These are phyloP conservation scores for Procambarus clarkii DNA, from an alignment of 1,140 invertebrate genomes.

Conservation along the genomic window DNA sequence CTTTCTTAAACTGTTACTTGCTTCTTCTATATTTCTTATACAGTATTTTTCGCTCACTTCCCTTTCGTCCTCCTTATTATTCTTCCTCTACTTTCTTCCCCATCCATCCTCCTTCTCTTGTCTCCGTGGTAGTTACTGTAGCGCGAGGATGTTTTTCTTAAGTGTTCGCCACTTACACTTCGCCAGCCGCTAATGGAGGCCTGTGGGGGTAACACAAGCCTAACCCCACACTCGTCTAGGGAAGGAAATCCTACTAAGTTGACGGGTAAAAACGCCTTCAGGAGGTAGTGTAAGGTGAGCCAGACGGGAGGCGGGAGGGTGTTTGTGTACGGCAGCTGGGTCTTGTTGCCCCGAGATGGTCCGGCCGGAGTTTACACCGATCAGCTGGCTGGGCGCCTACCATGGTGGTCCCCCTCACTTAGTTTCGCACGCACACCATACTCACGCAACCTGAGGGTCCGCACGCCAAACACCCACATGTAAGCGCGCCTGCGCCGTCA, in stretches of 20 bases:
- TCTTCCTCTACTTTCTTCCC: background rate
- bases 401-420: background rate
- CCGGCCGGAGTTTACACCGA: slow-evolving; percentile 45
- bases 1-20: background rate
- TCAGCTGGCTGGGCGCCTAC: slow-evolving; percentile 39
- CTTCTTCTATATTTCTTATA: background rate
- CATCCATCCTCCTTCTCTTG: background rate
- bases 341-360: slow-evolving; percentile 20
- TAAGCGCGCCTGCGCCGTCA: background rate
- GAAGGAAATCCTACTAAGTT: slow-evolving; percentile 50
- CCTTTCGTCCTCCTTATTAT: background rate
- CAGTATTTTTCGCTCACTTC: background rate
- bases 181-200: slow-evolving; percentile 54
- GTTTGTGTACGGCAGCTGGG: slow-evolving; percentile 45
- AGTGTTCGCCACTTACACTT: slow-evolving; percentile 58
- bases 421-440: background rate
- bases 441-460: background rate
- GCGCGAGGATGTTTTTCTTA: slow-evolving; percentile 56
- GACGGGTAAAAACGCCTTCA: slow-evolving; percentile 35
- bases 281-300: slow-evolving; percentile 12
- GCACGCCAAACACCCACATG: no score
- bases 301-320: slow-evolving; percentile 13
- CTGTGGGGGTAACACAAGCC: slow-evolving; percentile 40
- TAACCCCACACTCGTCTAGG: slow-evolving; percentile 23
- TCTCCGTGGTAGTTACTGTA: slow-evolving; percentile 54